Evolutionary conservation across 2,113 vertebrate genomes (phyloP), one percentile per base, ranked within the genome.

Genomic region (Hyaena hyaena): DNA sequence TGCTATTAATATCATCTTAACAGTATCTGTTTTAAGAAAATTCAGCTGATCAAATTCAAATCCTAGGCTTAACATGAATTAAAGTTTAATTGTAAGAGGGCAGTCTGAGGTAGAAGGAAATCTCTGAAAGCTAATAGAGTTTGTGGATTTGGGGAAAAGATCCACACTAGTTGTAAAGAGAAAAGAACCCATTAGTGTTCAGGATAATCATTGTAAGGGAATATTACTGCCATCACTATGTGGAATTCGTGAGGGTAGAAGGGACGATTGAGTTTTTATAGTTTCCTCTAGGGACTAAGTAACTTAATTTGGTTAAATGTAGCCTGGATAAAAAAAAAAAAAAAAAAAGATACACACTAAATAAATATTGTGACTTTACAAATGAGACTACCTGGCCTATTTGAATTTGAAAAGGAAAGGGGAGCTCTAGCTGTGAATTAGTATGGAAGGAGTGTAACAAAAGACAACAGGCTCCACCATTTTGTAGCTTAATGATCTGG

Each of bases 21-120:
- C 80, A 93, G 9, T 77, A 7, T 86, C 82, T 82, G 17, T 88
- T 92, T 7, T 89, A 74, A 90, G 55, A 90, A 81, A 83, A 79
- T 93, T 66, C 81, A 82, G 53, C 45, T 90, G 48, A 33, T 94
- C 10, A 82, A 84, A 93, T 97, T 93, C n/a, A 77, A 68, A 48
- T 83, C 53, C 77, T 88, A 71, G 48, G 3, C 39, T 86, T 81
- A 77, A 7, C 94, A 26, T 69, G 45, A 96, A 84, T 95, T 93
- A 53, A 63, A 93, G 81, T 88, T 85, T 91, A 85, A 39, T 90
- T 68, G n/a, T 11, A 35, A 94, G 55, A 74, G 50, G 35, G 7
- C 7, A 65, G 69, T 96, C 84, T 65, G 28, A 92, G 21, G n/a
- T 63, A 65, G 55, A 84, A 92, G 65, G 50, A 61, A 53, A 39